A percentile compares a stretch with the other conserved stretches of the same genome.
phyloP scores from a whole-genome alignment of 2,113 vertebrate species.

The Gallinago media region DNA sequence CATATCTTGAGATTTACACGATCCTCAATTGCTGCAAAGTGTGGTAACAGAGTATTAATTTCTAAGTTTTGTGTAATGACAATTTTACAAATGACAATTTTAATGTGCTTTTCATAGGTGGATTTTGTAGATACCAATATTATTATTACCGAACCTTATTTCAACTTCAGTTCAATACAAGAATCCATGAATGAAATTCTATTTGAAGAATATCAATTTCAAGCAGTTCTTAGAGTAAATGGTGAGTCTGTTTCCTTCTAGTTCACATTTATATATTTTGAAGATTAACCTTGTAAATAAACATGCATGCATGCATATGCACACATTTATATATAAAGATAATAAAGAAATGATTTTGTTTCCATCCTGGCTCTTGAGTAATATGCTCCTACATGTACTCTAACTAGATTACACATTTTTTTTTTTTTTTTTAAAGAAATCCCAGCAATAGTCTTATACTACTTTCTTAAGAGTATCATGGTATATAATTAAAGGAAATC shows the following conservation, averaged over 20 bases:
- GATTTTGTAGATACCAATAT: constrained; percentile 94
- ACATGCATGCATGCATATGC: background rate
- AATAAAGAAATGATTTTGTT: background rate
- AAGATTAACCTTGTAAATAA: background rate
- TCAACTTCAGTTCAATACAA: constrained; percentile 97
- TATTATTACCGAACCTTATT: constrained; percentile 96
- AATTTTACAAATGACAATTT: background rate
- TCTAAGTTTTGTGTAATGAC: background rate
- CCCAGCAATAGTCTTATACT: background rate
- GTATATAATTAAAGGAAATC: background rate
- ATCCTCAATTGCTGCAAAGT: background rate
- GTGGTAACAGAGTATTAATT: background rate
- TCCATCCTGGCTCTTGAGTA: background rate
- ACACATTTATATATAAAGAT: background rate
- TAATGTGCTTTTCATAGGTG: constrained; percentile 80
- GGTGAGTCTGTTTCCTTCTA: constrained; percentile 74
- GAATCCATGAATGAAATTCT: constrained; percentile 99
- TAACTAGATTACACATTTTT: background rate
- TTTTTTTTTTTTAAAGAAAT: background rate
- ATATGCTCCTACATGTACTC: background rate
- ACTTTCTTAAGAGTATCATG: background rate
- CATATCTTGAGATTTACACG: background rate
- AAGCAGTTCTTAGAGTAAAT: constrained; percentile 92
- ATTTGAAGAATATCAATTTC: constrained; percentile 99
- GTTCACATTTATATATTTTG: background rate